Evolutionary conservation across 2,888 invertebrate genomes (phyloP), one percentile per base, ranked within the genome.

Genomic region (Drosophila paracracens): DNA sequence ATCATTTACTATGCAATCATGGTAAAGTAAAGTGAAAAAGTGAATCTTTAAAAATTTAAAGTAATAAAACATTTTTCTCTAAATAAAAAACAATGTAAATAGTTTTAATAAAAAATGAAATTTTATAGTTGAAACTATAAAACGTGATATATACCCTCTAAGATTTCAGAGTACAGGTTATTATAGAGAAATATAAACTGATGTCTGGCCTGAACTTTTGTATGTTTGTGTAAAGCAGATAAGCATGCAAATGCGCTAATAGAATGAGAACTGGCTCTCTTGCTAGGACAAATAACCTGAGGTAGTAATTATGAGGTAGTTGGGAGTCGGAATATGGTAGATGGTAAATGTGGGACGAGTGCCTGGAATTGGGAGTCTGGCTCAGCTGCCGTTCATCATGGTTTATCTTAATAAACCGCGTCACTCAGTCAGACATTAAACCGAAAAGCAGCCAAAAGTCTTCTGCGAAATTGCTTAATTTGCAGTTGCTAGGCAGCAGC

Each of bases 321-420:
- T 35, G 70, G 31, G 63, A 60, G 52, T 27, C 4, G 38, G 36
- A 16, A 33, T n/a, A 25, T 46, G 59, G 53, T 56, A 64, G 52
- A 33, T 31, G 70, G 31, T 60, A 40, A 13, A 38, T 16, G 18
- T 18, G 36, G 18, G 35, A 11, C 4, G 38, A 6, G 13, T 35
- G 38, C 25, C 25, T 31, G 40, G 29, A 58, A 46, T 33, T 57
- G 13, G 54, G 29, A 67, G 65, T 60, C 38, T 70, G 67, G 69
- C 61, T 79, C 75, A 69, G 71, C 76, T 82, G 58, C 70, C 87
- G 82, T 90, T 84, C 90, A 87, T 90, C 88, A 90, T 90, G 85
- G 85, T 88, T 88, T 90, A 88, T 90, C 87, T 88, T 84, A 90
- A 88, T 88, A 90, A 90, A 87, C 88, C 81, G 84, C 79, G 69